Evolutionary conservation across 1,140 invertebrate genomes (phyloP), one percentile per base, ranked within the genome.

Genomic region (Ridgeia piscesae): DNA sequence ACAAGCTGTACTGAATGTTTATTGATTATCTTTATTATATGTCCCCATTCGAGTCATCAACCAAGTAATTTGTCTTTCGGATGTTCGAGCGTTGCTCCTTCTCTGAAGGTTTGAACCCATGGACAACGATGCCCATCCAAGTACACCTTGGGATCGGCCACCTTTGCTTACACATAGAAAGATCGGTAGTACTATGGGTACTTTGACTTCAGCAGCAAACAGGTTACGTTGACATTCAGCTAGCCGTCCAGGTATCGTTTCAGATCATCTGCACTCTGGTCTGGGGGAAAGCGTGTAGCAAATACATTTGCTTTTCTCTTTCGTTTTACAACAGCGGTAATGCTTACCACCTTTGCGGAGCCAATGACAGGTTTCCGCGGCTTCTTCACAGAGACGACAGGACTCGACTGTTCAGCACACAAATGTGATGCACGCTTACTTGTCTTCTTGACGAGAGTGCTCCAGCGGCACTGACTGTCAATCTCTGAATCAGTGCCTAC

Each of bases 181-280:
- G 89, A 90, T 17, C 35, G 17, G 89, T 90, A 90, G 35, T 33
- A 31, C 89, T 90, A 27, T 21, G 33, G 89, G 31, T 90, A n/a
- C 31, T 90, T 90, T 21, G 89, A 90, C 89, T 90, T 33, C 1
- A 90, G 89, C 4, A 31, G 89, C 17, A 21, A 2, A 33, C 17
- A 31, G 4, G 17, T 90, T 27, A 90, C 89, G 33, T 33, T 90
- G 89, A 90, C n/a, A 90, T 90, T 8, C 89, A 90, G 89, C 89
- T 90, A 33, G 4, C 89, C n/a, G 0, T 90, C 89, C 8, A 90
- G 33, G 89, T 90, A 90, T 90, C 8, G 89, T 27, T 90, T 90
- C 89, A 34, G 31, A 33, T 90, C 89, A 90, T 90, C 11, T 90
- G 89, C 89, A 9, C 35, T 90, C 89, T 90, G 89, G n/a, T n/a